Base-by-base conservation (phyloP, 1,140 invertebrate species). In the Megalonaias nervosa region DNA sequence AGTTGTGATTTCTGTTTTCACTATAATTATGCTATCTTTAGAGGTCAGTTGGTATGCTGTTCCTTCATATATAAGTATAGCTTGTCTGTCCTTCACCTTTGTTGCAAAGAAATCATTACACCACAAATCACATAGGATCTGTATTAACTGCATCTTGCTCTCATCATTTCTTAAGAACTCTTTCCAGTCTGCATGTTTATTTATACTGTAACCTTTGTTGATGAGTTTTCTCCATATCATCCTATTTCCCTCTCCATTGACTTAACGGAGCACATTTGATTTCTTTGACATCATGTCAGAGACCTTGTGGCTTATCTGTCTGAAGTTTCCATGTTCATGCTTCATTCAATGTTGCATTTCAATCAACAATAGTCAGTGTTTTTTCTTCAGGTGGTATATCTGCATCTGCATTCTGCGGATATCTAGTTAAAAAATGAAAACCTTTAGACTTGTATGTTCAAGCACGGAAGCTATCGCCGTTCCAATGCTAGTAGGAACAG, bases 121-220 rank as follows among this genome's bases (percentile, higher is more conserved):
- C 81, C 77, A 78, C 15, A 48, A 61, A 14, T 74, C 65, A 16
- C n/a, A 17, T 3, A 81, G 17, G 19, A 83, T 17, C 12, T 75
- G 21, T 2, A 74, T 70, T 4, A 79, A 62, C 56, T 81, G 76
- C 68, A 17, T 57, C 48, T 83, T 83, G 56, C 81, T 83, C 16
- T 83, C 76, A 67, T 81, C 76, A 74, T 81, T 83, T 17, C 14
- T 70, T 17, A 81, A 56, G 57, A 83, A 81, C 23, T 23, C 1
- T 65, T 77, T 80, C 79, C 79, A 81, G 48, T 81, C 77, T 15
- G 26, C 62, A 65, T 74, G 66, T 73, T 61, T 68, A 19, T 68
- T 72, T 70, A 74, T 81, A 21, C 65, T 76, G 13, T 67, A 59
- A 26, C 74, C 74, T 66, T 68, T 56, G 17, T 81, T 31, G n/a